Evolutionary conservation across 2,888 invertebrate species (phyloP).

Genomic region (Ceraclea dissimilis): DNA sequence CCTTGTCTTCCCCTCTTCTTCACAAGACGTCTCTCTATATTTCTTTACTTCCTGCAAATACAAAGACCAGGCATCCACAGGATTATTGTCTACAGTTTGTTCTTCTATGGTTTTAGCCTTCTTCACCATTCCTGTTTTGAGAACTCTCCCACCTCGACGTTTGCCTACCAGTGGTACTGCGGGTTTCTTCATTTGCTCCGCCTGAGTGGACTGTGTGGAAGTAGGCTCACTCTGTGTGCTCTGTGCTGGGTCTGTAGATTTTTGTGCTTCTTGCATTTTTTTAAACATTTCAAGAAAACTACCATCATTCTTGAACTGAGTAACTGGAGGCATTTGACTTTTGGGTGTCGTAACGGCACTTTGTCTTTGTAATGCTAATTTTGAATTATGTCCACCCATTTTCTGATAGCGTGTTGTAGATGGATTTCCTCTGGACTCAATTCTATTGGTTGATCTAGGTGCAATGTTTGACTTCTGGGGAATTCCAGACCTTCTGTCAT

Average conservation of each 20-base stretch:
- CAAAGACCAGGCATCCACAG: constrained; percentile 86
- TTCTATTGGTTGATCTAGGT: no score
- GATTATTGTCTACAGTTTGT: constrained; percentile 52
- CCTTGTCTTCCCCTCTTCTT: constrained; percentile 83
- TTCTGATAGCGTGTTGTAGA: neutral
- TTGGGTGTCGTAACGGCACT: no score
- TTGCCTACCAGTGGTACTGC: constrained; percentile 61
- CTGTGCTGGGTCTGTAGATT: constrained; percentile 37
- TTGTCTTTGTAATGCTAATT: no score
- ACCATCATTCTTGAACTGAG: constrained; percentile 76
- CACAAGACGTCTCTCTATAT: constrained; percentile 87
- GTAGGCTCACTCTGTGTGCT: constrained; percentile 30
- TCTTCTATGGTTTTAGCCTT: constrained; percentile 65
- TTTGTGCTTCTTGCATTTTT: constrained; percentile 68
- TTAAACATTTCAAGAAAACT: constrained; percentile 89
- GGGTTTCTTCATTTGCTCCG: constrained; percentile 39
- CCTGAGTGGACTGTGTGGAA: constrained; percentile 28
- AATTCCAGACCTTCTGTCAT: neutral
- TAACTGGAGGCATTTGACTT: neutral
- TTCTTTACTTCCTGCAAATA: constrained; percentile 92
- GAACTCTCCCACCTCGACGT: constrained; percentile 74
- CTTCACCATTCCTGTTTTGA: constrained; percentile 86
- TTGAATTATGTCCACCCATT: no score
- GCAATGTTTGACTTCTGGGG: neutral
- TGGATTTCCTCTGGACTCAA: neutral